A percentile compares a stretch with the other conserved stretches of the same genome.
Evolutionary conservation across 2,888 invertebrate species (phyloP).

Genomic region (Harpalus rubripes): DNA sequence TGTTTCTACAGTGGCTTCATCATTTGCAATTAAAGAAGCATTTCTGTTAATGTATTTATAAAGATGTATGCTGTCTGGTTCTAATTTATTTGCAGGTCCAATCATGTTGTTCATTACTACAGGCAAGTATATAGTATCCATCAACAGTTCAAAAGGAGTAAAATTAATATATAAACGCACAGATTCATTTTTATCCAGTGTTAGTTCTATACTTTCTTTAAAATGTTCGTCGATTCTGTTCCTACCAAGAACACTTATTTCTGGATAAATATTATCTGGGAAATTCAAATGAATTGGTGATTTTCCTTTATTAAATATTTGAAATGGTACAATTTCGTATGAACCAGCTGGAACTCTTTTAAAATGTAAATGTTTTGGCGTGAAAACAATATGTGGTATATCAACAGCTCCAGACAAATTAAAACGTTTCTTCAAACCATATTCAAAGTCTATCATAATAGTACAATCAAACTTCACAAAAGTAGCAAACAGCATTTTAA

Average conservation of each 20-base stretch:
- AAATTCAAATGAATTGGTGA: slow-evolving; percentile 72
- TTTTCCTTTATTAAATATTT: slow-evolving; percentile 73
- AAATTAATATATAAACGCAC: slow-evolving; percentile 76
- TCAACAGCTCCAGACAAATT: slow-evolving; percentile 78
- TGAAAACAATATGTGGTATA: slow-evolving; percentile 78
- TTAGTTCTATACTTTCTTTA: slow-evolving; percentile 5
- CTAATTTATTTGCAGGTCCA: slow-evolving; percentile 78
- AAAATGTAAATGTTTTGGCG: slow-evolving; percentile 78
- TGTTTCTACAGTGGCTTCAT: background rate
- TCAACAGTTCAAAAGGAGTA: slow-evolving; percentile 76
- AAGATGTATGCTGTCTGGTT: slow-evolving; percentile 68
- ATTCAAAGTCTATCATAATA: slow-evolving; percentile 69
- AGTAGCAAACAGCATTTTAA: slow-evolving; percentile 68
- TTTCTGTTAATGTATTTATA: background rate
- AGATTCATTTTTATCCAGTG: slow-evolving; percentile 72
- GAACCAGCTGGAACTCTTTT: slow-evolving; percentile 76
- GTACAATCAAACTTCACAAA: slow-evolving; percentile 66
- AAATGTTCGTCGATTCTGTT: slow-evolving; percentile 39
- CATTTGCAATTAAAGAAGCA: background rate
- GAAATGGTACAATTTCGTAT: slow-evolving; percentile 72
- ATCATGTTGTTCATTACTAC: slow-evolving; percentile 81
- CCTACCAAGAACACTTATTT: slow-evolving; percentile 73
- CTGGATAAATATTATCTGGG: slow-evolving; percentile 74
- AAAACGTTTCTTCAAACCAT: slow-evolving; percentile 77
- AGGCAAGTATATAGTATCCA: slow-evolving; percentile 81